Evolutionary conservation across 2,113 vertebrate species (phyloP).

Genomic region (Lophochroa leadbeateri): DNA sequence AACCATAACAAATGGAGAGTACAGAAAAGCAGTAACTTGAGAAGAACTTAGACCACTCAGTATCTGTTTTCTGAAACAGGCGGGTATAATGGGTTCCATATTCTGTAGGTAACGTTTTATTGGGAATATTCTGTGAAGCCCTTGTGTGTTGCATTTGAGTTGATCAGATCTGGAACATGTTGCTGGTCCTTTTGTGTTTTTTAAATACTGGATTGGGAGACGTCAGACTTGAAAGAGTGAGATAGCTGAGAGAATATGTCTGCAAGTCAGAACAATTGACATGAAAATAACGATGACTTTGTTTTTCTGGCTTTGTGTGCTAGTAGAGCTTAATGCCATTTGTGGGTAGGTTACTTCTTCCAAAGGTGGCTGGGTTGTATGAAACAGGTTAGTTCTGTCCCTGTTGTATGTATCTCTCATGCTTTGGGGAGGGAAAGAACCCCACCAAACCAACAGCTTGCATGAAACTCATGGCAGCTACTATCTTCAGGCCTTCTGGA

Average conservation of each 20-base stretch:
- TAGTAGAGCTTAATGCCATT: background rate
- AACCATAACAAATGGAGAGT: background rate
- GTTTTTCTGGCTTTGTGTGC: background rate
- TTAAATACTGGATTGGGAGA: background rate
- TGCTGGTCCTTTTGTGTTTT: background rate
- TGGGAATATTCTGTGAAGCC: background rate
- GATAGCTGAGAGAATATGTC: background rate
- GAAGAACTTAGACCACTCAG: background rate
- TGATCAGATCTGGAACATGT: background rate
- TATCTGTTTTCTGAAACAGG: background rate
- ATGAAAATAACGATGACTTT: background rate
- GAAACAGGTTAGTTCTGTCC: background rate
- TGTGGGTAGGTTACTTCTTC: background rate
- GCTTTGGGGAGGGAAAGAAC: background rate
- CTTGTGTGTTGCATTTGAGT: background rate
- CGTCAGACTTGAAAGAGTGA: background rate
- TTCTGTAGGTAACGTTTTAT: background rate
- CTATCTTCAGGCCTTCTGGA: background rate
- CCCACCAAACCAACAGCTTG: background rate
- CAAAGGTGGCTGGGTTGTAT: background rate
- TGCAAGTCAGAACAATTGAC: background rate
- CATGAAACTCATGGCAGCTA: background rate
- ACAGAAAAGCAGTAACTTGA: background rate
- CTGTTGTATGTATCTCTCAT: background rate
- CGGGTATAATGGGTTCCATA: accelerated